phyloP scores from a whole-genome alignment of 2,113 vertebrate species.

The Carettochelys insculpta region DNA sequence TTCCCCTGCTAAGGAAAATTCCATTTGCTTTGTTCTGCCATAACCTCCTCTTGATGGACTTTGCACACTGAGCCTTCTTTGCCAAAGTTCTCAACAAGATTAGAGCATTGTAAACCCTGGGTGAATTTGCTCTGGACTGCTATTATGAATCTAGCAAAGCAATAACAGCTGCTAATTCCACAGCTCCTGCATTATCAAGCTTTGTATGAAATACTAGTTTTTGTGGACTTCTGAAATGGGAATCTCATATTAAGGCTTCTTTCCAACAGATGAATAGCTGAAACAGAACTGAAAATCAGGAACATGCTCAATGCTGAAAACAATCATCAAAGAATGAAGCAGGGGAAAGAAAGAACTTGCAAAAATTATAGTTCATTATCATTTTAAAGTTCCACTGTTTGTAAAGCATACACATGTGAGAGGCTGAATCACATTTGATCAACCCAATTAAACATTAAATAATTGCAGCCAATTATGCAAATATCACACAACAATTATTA shows the following conservation, averaged over 20 bases:
- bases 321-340: slow-evolving; percentile 52
- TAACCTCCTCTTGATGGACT: background rate
- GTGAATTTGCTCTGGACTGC: background rate
- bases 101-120: background rate
- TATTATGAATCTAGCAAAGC: slow-evolving; percentile 12
- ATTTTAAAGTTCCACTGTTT: slow-evolving; percentile 70
- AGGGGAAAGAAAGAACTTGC: slow-evolving; percentile 29
- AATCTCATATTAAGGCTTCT: slow-evolving; percentile 23
- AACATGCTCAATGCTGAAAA: slow-evolving; percentile 49
- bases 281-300: slow-evolving; percentile 47
- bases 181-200: slow-evolving; percentile 17
- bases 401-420: slow-evolving; percentile 71
- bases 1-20: background rate
- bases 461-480: slow-evolving; percentile 81
- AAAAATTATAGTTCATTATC: slow-evolving; percentile 60
- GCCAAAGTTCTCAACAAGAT: background rate
- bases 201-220: slow-evolving; percentile 6
- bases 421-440: slow-evolving; percentile 76
- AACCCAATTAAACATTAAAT: slow-evolving; percentile 81
- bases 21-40: background rate
- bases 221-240: background rate
- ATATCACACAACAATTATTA: slow-evolving; percentile 78
- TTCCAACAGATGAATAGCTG: slow-evolving; percentile 11
- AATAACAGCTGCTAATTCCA: slow-evolving; percentile 20
- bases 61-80: background rate